Percentiles rank a stretch among this genome's conserved stretches.
These are phyloP conservation scores for Crossoptilon crossoptilon DNA, from an alignment of 2,797 vertebrate species.

Conservation along the genomic window DNA sequence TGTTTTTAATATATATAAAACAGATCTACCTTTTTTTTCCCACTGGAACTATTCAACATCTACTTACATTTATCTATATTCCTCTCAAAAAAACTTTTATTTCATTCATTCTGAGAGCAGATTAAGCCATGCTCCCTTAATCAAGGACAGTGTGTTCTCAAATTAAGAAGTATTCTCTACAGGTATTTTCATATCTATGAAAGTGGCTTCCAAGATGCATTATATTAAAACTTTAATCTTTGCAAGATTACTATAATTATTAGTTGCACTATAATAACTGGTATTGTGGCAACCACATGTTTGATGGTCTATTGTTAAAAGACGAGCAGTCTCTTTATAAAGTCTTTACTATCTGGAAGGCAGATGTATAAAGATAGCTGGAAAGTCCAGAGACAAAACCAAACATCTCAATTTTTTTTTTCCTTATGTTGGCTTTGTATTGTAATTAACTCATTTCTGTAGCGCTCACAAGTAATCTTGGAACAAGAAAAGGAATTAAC, in stretches of 20 bases:
- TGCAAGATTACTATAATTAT: slow-evolving; percentile 59
- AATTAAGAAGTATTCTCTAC: slow-evolving; percentile 48
- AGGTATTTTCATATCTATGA: slow-evolving; percentile 47
- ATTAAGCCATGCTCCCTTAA: slow-evolving; percentile 19
- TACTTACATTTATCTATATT: not conserved
- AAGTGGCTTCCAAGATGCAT: slow-evolving; percentile 41
- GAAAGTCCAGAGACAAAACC: slow-evolving; percentile 42
- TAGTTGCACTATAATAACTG: slow-evolving; percentile 53
- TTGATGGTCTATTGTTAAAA: slow-evolving; percentile 52
- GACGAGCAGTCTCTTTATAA: slow-evolving; percentile 28
- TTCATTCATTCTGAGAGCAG: slow-evolving; percentile 3
- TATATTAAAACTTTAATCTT: slow-evolving; percentile 70
- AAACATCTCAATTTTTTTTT: not conserved
- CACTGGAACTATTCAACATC: not conserved
- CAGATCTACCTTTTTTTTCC: not conserved
- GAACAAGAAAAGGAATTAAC: slow-evolving; percentile 21
- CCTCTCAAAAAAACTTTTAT: not conserved
- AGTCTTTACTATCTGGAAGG: slow-evolving; percentile 56
- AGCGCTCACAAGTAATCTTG: slow-evolving; percentile 6
- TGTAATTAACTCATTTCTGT: slow-evolving; percentile 7
- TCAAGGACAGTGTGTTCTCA: slow-evolving; percentile 10
- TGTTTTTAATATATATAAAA: not conserved
- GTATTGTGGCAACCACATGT: slow-evolving; percentile 36
- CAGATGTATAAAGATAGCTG: slow-evolving; percentile 41
- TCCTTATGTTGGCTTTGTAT: slow-evolving; percentile 10